Percentiles rank a stretch among this genome's conserved stretches.
phyloP scores from a whole-genome alignment of 2,888 invertebrate genomes.

The Trichogramma dendrolimi region DNA sequence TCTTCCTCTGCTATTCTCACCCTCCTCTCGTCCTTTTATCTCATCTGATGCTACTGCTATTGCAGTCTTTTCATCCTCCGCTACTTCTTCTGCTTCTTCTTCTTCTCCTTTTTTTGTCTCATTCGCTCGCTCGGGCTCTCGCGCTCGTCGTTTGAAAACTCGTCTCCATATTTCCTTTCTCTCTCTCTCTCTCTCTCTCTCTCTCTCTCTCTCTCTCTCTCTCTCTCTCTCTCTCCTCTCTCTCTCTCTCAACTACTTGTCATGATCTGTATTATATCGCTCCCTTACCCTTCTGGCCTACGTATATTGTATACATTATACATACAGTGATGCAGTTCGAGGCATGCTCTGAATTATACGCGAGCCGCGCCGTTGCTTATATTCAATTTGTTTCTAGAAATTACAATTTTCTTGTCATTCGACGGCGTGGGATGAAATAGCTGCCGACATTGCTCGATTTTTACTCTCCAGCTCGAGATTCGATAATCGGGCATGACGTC shows the following conservation, averaged over 20 bases:
- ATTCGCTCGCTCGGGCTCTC: conserved; percentile 12
- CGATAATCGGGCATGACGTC: no score
- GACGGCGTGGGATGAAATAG: conserved; percentile 35
- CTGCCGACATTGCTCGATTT: no score
- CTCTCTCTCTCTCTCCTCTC: conserved; percentile 19
- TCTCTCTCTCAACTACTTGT: conserved; percentile 21
- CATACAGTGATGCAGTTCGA: conserved; percentile 35
- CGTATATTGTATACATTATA: no score
- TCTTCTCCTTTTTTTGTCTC: neutral
- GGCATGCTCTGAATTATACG: conserved; percentile 40
- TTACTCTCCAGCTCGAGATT: no score
- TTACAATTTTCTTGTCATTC: conserved; percentile 46
- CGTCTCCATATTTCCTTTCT: neutral
- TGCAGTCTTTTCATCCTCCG: conserved; percentile 10
- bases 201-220: conserved; percentile 13
- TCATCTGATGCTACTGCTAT: conserved; percentile 10
- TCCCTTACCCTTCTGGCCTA: conserved; percentile 18
- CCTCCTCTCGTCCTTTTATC: conserved; percentile 11
- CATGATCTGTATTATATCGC: conserved; percentile 46
- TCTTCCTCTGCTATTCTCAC: conserved; percentile 17
- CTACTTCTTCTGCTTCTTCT: conserved; percentile 19
- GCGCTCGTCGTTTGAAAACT: neutral
- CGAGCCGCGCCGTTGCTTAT: conserved; percentile 49
- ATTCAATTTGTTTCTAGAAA: conserved; percentile 51
- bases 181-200: conserved; percentile 15